Evolutionary conservation across 2,113 vertebrate species (phyloP).

Genomic region (Pomatostomus ruficeps): DNA sequence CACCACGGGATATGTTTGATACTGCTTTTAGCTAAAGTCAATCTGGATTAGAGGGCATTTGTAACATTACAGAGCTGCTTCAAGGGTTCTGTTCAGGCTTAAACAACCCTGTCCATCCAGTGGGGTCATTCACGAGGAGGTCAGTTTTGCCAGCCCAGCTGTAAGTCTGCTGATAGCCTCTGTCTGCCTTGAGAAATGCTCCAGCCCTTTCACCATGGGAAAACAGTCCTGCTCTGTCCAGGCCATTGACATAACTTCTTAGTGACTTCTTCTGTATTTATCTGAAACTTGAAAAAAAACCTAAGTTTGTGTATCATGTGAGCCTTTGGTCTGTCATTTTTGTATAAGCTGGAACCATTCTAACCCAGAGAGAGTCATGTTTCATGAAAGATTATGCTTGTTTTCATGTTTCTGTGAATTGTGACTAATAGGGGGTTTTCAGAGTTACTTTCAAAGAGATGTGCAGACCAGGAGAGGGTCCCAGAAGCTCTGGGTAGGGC

Average conservation of each 20-base stretch:
- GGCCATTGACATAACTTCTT: not conserved
- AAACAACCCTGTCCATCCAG: not conserved
- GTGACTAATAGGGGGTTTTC: not conserved
- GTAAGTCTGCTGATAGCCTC: not conserved
- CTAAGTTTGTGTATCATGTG: fast-evolving
- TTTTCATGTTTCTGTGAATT: not conserved
- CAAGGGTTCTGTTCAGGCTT: not conserved
- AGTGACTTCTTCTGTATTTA: not conserved
- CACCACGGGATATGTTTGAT: not conserved
- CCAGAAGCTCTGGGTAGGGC: not conserved
- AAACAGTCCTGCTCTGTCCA: not conserved
- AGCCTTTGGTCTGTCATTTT: not conserved
- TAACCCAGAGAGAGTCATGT: not conserved
- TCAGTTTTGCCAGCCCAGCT: not conserved
- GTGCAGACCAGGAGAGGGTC: not conserved
- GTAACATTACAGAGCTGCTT: not conserved
- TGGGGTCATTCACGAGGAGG: not conserved
- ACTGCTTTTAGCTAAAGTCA: not conserved
- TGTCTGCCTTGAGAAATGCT: not conserved
- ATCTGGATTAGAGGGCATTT: not conserved
- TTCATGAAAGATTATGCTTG: not conserved
- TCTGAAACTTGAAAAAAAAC: not conserved
- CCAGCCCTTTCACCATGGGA: not conserved
- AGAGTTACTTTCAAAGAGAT: not conserved
- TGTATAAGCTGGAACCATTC: not conserved